Evolutionary conservation across 53 echinoderm and acorn worm species (phyloP).

Genomic region (Echinometra lucunter): DNA sequence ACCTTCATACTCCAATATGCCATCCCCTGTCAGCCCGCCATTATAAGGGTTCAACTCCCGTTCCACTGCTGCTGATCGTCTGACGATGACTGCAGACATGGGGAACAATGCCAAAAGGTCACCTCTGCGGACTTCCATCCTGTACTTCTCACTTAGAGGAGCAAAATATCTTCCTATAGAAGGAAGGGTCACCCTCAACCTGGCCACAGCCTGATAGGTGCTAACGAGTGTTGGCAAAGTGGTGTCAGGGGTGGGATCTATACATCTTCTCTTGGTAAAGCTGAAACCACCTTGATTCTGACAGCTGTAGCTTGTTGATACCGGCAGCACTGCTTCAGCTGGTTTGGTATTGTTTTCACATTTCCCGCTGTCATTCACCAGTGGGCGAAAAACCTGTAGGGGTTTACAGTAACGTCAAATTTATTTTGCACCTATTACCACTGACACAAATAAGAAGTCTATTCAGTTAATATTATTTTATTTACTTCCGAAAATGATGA

Average conservation of each 20-base stretch:
- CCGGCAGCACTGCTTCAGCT: conserved; percentile 3
- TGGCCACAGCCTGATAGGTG: neutral
- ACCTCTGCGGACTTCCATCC: conserved; percentile 27
- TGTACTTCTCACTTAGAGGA: neutral
- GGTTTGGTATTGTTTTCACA: conserved; percentile 36
- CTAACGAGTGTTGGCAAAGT: neutral
- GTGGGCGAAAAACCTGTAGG: conserved; percentile 44
- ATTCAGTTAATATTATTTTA: too few relatives aligned
- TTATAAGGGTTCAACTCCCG: neutral
- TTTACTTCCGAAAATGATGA: too few relatives aligned
- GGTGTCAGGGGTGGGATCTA: conserved; percentile 62
- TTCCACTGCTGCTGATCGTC: neutral
- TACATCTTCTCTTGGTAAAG: conserved; percentile 51
- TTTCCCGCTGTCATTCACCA: neutral
- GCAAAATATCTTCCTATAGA: neutral
- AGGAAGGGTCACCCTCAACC: neutral
- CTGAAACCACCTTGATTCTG: conserved; percentile 59
- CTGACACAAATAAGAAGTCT: neutral
- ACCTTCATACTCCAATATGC: neutral
- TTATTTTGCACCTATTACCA: neutral
- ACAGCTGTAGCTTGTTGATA: conserved; percentile 27
- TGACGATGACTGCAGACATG: neutral
- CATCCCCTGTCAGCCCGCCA: neutral
- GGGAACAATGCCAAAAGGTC: conserved; percentile 19
- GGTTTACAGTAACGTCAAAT: too few relatives aligned